Percentiles rank a stretch among this genome's conserved stretches.
Conservation (phyloP, 2,888 invertebrate genomes). For the Hipparchia sbordonii region DNA sequence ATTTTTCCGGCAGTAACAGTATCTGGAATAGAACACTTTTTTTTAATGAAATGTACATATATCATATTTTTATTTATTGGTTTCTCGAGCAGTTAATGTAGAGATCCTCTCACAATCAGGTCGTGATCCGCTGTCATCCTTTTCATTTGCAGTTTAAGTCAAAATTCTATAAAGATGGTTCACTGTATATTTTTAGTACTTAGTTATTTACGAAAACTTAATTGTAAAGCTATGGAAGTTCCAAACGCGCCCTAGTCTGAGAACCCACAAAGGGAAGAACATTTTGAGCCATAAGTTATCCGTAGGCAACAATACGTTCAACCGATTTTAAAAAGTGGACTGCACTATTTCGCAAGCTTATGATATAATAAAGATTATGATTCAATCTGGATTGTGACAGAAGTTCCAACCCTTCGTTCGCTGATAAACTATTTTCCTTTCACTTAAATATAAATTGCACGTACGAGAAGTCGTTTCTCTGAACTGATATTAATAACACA, state of each 20-base stretch:
- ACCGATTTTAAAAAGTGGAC: neutral
- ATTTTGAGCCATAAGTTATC: no score
- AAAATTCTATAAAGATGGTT: no score
- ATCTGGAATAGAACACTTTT: slow-evolving; percentile 61
- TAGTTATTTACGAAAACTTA: no score
- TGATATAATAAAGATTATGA: neutral
- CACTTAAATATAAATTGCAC: slow-evolving; percentile 14
- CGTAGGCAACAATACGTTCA: neutral
- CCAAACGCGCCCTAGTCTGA: no score
- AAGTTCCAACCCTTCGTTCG: slow-evolving; percentile 14
- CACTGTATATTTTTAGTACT: no score
- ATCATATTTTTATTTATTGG: neutral
- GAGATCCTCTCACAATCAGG: no score
- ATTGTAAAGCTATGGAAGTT: no score
- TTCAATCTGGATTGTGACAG: neutral
- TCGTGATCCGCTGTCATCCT: no score
- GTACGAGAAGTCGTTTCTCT: slow-evolving; percentile 17
- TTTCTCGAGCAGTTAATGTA: neutral
- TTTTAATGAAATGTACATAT: neutral
- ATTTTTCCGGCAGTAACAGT: slow-evolving; percentile 89
- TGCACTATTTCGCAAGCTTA: neutral
- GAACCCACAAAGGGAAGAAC: no score
- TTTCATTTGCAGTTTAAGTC: no score
- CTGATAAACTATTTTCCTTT: slow-evolving; percentile 1
- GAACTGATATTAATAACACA: slow-evolving; percentile 12